phyloP scores from a whole-genome alignment of 1,140 invertebrate species.

The Ceratosolen fusciceps region DNA sequence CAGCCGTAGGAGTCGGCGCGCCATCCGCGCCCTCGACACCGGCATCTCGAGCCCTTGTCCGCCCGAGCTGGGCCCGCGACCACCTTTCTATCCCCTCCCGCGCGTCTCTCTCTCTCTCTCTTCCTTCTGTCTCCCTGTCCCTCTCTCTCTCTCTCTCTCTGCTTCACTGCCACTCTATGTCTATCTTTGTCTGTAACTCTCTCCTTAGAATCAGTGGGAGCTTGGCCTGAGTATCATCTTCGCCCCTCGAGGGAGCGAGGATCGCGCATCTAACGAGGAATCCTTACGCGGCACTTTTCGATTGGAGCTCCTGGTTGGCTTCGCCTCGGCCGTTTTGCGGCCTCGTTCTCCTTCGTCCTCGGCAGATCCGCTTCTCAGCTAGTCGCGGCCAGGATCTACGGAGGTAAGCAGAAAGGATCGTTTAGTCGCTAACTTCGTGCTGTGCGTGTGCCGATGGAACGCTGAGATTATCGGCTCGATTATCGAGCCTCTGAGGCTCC shows the following conservation, averaged over 20 bases:
- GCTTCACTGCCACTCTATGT: too few species aligned
- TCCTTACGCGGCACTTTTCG: conserved; percentile 38
- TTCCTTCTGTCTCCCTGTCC: conserved; percentile 9
- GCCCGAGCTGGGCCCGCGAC: neutral
- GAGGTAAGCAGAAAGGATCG: neutral
- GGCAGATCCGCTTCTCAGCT: too few species aligned
- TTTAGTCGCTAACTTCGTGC: too few species aligned
- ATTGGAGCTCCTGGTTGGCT: conserved; percentile 16
- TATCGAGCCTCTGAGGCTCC: too few species aligned
- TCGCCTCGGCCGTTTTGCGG: neutral
- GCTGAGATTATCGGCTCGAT: too few species aligned
- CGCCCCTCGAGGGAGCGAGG: conserved; percentile 24
- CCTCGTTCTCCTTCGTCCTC: neutral
- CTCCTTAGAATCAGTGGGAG: conserved; percentile 56
- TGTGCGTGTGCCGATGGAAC: too few species aligned
- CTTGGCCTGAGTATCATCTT: conserved; percentile 65
- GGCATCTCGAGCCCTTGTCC: conserved; percentile 55
- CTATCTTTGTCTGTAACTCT: too few species aligned
- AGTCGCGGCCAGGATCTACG: too few species aligned
- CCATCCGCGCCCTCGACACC: conserved; percentile 59
- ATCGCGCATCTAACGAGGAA: conserved; percentile 3
- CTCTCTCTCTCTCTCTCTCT: too few species aligned
- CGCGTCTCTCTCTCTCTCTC: neutral
- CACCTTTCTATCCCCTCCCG: neutral
- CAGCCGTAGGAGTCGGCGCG: conserved; percentile 46